Evolutionary conservation across 2,113 vertebrate genomes (phyloP).

Genomic region (Spilogale gracilis): DNA sequence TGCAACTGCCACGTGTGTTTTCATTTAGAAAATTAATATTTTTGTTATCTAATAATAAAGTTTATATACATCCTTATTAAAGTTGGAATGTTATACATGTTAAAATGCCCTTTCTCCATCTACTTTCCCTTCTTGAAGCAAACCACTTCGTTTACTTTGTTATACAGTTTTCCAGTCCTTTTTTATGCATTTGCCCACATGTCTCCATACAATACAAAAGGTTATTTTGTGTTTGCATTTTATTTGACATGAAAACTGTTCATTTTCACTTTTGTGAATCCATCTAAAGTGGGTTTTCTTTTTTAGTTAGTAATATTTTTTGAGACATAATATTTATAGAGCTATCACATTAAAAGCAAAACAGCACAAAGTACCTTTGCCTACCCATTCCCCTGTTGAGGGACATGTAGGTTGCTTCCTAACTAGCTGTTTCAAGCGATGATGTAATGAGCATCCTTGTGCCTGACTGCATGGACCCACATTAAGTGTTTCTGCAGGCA

Average conservation of each 20-base stretch:
- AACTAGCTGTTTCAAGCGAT: not conserved
- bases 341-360: conserved; percentile 1
- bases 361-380: not conserved
- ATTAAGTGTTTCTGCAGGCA: not conserved
- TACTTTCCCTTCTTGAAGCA: not conserved
- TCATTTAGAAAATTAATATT: not conserved
- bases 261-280: not conserved
- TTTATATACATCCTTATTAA: not conserved
- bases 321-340: not conserved
- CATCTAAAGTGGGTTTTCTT: not conserved
- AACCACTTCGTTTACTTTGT: not conserved
- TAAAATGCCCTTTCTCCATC: not conserved
- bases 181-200: not conserved
- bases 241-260: not conserved
- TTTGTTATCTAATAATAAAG: not conserved
- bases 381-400: not conserved
- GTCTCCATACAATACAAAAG: not conserved
- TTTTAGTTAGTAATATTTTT: not conserved
- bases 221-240: conserved; percentile 36
- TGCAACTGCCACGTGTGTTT: not conserved
- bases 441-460: not conserved
- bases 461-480: not conserved
- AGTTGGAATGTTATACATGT: not conserved
- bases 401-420: not conserved
- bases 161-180: not conserved